Evolutionary conservation across 2,113 vertebrate genomes (phyloP).

Genomic region (Octodon degus): DNA sequence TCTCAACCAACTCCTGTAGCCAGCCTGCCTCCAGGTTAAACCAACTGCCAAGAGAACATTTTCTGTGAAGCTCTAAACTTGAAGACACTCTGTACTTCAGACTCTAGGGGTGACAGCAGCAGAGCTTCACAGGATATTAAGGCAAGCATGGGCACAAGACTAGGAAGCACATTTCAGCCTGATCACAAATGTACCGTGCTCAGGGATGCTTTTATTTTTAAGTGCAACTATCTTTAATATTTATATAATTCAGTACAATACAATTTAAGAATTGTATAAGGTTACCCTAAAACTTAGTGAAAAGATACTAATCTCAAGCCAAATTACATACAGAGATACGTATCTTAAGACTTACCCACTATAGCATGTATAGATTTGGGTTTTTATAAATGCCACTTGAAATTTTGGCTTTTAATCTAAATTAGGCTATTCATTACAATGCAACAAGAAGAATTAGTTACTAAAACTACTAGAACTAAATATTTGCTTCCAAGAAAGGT

Average conservation of each 20-base stretch:
- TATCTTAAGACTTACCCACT: constrained; percentile 36
- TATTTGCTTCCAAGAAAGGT: constrained; percentile 53
- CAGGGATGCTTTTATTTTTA: not conserved
- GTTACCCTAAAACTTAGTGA: constrained; percentile 43
- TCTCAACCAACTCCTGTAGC: constrained; percentile 6
- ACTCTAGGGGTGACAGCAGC: not conserved
- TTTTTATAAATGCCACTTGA: constrained; percentile 42
- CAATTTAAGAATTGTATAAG: not conserved
- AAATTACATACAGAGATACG: not conserved
- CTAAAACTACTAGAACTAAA: constrained; percentile 21
- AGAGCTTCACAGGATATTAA: not conserved
- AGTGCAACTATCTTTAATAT: not conserved
- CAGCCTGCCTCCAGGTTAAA: constrained; percentile 53
- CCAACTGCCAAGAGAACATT: constrained; percentile 59
- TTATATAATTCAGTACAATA: not conserved
- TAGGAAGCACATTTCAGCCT: not conserved
- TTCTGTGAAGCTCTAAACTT: constrained; percentile 6
- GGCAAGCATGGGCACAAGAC: constrained; percentile 3
- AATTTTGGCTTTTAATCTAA: constrained; percentile 1
- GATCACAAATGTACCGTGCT: not conserved
- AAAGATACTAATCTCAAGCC: constrained; percentile 31
- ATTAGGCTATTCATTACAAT: constrained; percentile 20
- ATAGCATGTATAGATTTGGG: constrained; percentile 21
- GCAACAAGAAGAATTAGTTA: not conserved
- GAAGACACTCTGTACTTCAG: not conserved